Conservation (phyloP, 2,113 vertebrate genomes). For the Zosterops pallidus region DNA sequence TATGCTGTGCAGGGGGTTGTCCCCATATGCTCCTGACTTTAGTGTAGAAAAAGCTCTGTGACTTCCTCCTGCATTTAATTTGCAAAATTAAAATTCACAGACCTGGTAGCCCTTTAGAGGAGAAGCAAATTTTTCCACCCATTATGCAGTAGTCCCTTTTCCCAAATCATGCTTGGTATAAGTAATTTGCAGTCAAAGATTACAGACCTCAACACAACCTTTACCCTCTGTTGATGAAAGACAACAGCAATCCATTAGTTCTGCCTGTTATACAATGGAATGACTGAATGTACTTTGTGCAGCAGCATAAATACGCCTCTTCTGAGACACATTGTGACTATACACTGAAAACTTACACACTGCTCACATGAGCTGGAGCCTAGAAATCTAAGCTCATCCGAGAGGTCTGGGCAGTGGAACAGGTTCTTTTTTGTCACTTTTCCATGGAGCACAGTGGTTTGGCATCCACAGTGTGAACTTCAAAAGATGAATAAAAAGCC, state of each 20-base stretch:
- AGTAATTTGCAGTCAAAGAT: neutral
- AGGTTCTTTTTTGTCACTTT: neutral
- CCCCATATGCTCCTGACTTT: neutral
- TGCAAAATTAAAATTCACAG: neutral
- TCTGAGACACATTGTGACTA: neutral
- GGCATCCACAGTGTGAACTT: neutral
- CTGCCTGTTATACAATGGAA: neutral
- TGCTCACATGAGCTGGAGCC: neutral
- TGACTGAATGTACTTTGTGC: neutral
- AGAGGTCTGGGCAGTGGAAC: neutral
- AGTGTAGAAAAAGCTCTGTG: neutral
- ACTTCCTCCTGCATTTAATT: neutral
- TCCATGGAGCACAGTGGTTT: neutral
- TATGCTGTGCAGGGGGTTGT: neutral
- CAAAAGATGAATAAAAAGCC: neutral
- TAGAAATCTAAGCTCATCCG: neutral
- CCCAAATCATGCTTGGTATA: neutral
- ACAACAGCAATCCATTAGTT: neutral
- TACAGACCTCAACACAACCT: neutral
- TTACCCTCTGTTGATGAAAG: neutral
- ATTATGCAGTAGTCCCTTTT: neutral
- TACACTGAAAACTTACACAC: neutral
- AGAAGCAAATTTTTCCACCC: neutral
- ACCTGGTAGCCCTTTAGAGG: neutral
- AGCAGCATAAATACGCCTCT: neutral